These are phyloP conservation scores for Anodontia alba DNA, from an alignment of 2,888 invertebrate genomes.

Conservation along the genomic window DNA sequence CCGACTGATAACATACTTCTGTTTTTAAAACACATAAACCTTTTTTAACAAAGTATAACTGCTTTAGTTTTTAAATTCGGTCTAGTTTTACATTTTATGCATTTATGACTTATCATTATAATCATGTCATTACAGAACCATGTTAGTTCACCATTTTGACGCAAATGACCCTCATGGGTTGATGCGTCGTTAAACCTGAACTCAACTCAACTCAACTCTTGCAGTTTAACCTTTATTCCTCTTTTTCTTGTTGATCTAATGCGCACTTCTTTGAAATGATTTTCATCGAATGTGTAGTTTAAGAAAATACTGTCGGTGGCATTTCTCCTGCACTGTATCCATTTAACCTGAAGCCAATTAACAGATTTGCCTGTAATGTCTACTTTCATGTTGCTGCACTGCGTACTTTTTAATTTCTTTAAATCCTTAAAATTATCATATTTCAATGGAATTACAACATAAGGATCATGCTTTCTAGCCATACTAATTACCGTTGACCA, in stretches of 20 bases:
- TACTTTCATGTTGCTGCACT: conserved; percentile 30
- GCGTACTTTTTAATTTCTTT: conserved; percentile 25
- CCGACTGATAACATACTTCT: too few species aligned
- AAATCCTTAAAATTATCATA: conserved; percentile 34
- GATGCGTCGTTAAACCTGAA: too few species aligned
- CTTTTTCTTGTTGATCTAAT: conserved; percentile 9
- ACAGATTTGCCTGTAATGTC: conserved; percentile 20
- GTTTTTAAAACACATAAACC: too few species aligned
- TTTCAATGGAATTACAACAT: conserved; percentile 50
- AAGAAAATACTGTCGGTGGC: conserved; percentile 33
- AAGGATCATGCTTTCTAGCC: conserved; percentile 44
- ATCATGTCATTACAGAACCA: too few species aligned
- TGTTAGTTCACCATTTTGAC: too few species aligned
- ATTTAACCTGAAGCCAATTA: conserved; percentile 40
- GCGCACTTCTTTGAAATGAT: conserved; percentile 22
- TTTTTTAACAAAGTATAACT: too few species aligned
- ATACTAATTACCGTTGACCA: conserved; percentile 38
- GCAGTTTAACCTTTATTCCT: too few species aligned
- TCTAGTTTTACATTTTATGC: too few species aligned
- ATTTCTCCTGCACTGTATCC: conserved; percentile 26
- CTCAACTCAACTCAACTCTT: background rate
- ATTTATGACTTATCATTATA: too few species aligned
- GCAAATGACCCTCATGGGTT: too few species aligned
- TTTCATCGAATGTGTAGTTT: conserved; percentile 30
- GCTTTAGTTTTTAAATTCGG: too few species aligned